Percentiles rank a stretch among this genome's conserved stretches.
These are phyloP conservation scores for Ormyrus thymus DNA, from an alignment of 2,888 invertebrate genomes.

Conservation along the genomic window DNA sequence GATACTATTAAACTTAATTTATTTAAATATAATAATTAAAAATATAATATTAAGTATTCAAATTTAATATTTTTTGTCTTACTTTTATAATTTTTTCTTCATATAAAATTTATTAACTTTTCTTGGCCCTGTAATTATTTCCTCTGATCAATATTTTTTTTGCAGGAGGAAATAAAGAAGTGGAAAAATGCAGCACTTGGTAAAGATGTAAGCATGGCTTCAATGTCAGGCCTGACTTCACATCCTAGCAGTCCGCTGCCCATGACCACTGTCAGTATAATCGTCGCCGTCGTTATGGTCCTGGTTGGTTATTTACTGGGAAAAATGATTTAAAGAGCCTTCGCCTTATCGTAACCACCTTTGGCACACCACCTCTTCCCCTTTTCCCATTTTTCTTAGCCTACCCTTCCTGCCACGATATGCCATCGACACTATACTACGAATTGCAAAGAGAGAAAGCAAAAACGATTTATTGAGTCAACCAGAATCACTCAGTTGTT, in stretches of 20 bases:
- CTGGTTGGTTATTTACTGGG: constrained; percentile 72
- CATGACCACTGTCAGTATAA: constrained; percentile 63
- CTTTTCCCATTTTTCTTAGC: constrained; percentile 68
- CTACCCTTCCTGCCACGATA: constrained; percentile 61
- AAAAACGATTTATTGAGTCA: constrained; percentile 60
- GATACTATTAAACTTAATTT: no score
- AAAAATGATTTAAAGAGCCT: constrained; percentile 72
- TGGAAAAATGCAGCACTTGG: constrained; percentile 66
- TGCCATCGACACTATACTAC: constrained; percentile 49
- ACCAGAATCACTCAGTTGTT: constrained; percentile 63
- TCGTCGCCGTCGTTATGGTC: constrained; percentile 69
- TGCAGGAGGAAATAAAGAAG: constrained; percentile 70
- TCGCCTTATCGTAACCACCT: constrained; percentile 63
- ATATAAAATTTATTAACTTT: neutral
- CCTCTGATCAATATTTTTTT: neutral
- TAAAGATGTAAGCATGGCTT: constrained; percentile 65
- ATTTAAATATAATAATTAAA: neutral
- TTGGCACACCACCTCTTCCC: constrained; percentile 66
- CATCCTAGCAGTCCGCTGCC: constrained; percentile 60
- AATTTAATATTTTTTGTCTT: constrained; percentile 3
- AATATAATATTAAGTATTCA: neutral
- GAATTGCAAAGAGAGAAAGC: constrained; percentile 53
- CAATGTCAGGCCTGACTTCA: constrained; percentile 64
- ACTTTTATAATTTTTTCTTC: neutral
- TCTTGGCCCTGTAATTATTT: no score